Evolutionary conservation across 1,140 invertebrate species (phyloP).

Genomic region (Chrysoperla carnea): DNA sequence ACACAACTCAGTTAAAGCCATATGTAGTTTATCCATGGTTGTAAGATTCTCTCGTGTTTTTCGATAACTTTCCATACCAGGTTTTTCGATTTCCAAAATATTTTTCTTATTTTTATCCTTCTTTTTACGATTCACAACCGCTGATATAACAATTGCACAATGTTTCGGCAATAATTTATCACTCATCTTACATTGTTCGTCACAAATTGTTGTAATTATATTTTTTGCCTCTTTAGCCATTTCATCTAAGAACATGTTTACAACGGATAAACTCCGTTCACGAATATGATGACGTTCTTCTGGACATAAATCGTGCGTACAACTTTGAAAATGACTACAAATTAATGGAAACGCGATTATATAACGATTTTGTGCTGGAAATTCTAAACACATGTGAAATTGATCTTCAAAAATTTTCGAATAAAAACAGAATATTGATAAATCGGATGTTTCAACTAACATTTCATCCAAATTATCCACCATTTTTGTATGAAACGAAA

Average conservation of each 20-base stretch:
- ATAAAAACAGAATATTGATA: conserved; percentile 96
- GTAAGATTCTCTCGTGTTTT: conserved; percentile 93
- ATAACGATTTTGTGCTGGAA: conserved; percentile 93
- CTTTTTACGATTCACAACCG: conserved; percentile 76
- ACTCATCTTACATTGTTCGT: conserved; percentile 88
- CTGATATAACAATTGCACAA: conserved; percentile 75
- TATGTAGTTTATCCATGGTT: conserved; percentile 97
- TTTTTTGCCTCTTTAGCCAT: conserved; percentile 99
- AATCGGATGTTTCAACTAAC: conserved; percentile 87
- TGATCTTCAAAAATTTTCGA: conserved; percentile 94
- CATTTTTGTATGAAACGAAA: conserved; percentile 95
- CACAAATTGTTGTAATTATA: conserved; percentile 95
- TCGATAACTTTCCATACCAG: conserved; percentile 85
- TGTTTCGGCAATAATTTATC: conserved; percentile 90
- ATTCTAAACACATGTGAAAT: conserved; percentile 96
- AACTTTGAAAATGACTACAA: conserved; percentile 94
- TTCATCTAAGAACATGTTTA: conserved; percentile 95
- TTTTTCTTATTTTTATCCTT: conserved; percentile 84
- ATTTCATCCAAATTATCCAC: conserved; percentile 98
- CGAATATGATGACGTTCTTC: conserved; percentile 96
- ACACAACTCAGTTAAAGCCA: conserved; percentile 94
- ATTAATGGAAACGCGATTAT: conserved; percentile 96
- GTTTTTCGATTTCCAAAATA: conserved; percentile 65
- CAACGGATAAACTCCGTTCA: conserved; percentile 86
- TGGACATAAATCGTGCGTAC: conserved; percentile 94